Conservation (phyloP, 2,888 invertebrate species). For the Caenorhabditis imperialis region DNA sequence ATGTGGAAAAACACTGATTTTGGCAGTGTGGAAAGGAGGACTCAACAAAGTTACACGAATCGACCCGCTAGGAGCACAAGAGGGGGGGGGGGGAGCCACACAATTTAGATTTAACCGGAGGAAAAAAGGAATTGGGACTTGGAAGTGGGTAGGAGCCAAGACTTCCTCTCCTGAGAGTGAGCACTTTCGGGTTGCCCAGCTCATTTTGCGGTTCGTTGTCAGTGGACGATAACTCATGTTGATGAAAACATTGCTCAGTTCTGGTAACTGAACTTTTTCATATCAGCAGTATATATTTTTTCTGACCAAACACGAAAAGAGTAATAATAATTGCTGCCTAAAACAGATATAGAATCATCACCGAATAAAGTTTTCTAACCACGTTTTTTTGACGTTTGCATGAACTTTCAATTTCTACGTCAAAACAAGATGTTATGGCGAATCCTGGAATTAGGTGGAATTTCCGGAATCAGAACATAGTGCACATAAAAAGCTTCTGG, state of each 20-base stretch:
- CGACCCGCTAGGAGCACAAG: constrained; percentile 13
- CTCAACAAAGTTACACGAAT: constrained; percentile 55
- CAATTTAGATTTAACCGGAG: constrained; percentile 45
- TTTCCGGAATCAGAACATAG: constrained; percentile 2
- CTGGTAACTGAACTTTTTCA: no score
- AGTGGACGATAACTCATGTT: no score
- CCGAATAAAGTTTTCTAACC: no score
- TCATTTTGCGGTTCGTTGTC: background rate
- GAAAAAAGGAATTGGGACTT: constrained; percentile 14
- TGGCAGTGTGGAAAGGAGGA: constrained; percentile 18
- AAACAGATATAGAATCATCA: no score
- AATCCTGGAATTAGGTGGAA: background rate
- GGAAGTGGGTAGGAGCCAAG: constrained; percentile 7
- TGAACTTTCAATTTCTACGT: background rate
- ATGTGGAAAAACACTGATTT: constrained; percentile 50
- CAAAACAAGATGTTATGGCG: constrained; percentile 6
- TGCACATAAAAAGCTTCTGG: background rate
- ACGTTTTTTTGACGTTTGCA: no score
- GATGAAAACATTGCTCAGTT: no score
- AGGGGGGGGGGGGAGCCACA: constrained; percentile 15
- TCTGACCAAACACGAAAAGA: no score
- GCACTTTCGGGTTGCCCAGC: constrained; percentile 7
- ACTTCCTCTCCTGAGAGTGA: no score
- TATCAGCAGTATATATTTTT: no score
- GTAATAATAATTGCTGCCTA: no score